Conservation (phyloP, 2,113 vertebrate genomes). For the Periophthalmus modestus region DNA sequence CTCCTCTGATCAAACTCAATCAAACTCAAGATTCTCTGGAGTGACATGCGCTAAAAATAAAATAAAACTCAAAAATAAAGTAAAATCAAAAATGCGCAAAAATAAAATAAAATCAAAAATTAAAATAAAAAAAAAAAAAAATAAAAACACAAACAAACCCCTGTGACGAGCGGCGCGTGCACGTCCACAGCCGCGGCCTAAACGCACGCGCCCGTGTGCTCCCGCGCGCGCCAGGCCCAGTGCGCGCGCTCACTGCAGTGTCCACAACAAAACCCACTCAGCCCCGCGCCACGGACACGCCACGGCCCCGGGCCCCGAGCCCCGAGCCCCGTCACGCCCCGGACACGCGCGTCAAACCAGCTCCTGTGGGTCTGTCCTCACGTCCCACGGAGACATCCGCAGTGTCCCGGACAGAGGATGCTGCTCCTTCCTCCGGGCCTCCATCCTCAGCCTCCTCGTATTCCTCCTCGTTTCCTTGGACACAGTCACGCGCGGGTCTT, state of each 20-base stretch:
- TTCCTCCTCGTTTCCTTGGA: slow-evolving; percentile 11
- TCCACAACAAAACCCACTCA: background rate
- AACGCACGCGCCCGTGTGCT: too few relatives aligned
- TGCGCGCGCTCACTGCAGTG: slow-evolving; percentile 1
- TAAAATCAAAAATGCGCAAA: too few relatives aligned
- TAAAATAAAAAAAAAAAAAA: too few relatives aligned
- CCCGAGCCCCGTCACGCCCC: background rate
- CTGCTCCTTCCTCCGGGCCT: slow-evolving; percentile 44
- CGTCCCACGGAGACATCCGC: slow-evolving; percentile 28
- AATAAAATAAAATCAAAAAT: too few relatives aligned
- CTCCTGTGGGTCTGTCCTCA: background rate
- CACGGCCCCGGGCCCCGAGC: background rate
- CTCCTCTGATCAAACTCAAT: too few relatives aligned
- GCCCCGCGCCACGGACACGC: background rate
- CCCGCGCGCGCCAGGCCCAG: background rate
- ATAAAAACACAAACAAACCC: too few relatives aligned
- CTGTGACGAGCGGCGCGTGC: too few relatives aligned
- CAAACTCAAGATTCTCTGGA: too few relatives aligned
- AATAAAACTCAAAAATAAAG: too few relatives aligned
- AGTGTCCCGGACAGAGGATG: slow-evolving; percentile 19
- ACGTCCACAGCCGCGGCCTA: too few relatives aligned
- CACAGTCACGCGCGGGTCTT: background rate
- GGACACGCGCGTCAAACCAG: background rate
- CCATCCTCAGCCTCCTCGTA: slow-evolving; percentile 31
- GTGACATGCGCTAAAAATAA: too few relatives aligned